Base-by-base conservation (phyloP, 2,113 vertebrate species). In the Dunckerocampus dactyliophorus region DNA sequence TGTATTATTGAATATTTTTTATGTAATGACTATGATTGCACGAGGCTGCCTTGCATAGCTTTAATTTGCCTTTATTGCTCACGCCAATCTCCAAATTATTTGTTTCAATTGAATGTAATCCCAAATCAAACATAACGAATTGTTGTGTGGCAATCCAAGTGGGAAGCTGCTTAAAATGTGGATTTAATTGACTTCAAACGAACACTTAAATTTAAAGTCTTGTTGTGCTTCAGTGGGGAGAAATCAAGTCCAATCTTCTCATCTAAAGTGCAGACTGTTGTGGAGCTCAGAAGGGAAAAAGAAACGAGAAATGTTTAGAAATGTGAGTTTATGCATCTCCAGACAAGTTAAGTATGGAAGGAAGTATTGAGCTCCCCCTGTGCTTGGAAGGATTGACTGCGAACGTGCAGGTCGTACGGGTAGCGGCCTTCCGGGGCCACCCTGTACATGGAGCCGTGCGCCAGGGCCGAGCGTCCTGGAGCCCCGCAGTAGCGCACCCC, bases 391-490 rank as follows among this genome's bases (percentile, higher is more conserved):
- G 94, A 89, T 84, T 96, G 95, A 88, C 92, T 91, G 90, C 95
- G 95, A 91, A 97, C 93, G 92, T 98, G 97, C 89, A 99, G 92
- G 82, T 98, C 97, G 63, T 98, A 98, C 75, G 95, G 94, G 89
- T 98, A 98, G 87, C 95, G 94, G 81, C 89, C 93, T 92, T 99
- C 96, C 69, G 94, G 93, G 88, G 96, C 93, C 79, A 95, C 92
- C 82, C 94, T 91, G 91, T 98, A 98, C 93, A 97, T 92, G 51
- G 95, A 94, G 87, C 91, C 93, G 89, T 95, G 94, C 88, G 93
- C 92, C 79, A 98, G 92, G 88, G 93, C 92, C 90, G 93, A 89
- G 91, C 95, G 94, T 80, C 92, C 91, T 77, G 95, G 93, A 88
- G 93, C 92, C 74, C 94, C 84, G 92, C 94, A 97, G 92, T 97